Percentiles rank a stretch among this genome's conserved stretches.
Conservation (phyloP, 2,797 vertebrate genomes). For the Malurus leucopterus region DNA sequence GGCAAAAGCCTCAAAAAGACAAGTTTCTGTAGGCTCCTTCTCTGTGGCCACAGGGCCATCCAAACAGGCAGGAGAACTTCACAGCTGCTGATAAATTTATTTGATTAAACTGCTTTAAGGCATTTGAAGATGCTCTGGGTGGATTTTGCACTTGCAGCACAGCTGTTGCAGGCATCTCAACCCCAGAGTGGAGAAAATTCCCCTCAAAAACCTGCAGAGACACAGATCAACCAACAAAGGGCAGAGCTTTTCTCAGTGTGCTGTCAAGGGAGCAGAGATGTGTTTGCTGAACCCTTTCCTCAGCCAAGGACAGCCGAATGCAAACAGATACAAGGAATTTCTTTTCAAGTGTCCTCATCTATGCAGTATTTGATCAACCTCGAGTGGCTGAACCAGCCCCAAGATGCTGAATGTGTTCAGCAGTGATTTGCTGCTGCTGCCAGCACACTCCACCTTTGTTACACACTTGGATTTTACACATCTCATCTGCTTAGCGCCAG, state of each 20-base stretch:
- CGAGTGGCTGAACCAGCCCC: not conserved
- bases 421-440: not conserved
- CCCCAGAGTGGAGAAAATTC: not conserved
- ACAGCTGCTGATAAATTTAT: constrained; percentile 24
- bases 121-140: not conserved
- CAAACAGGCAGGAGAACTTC: constrained; percentile 37
- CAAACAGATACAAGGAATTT: not conserved
- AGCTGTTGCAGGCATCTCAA: not conserved
- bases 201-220: not conserved
- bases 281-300: not conserved
- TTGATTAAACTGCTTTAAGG: constrained; percentile 41
- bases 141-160: not conserved
- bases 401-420: not conserved
- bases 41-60: not conserved
- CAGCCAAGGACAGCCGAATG: not conserved
- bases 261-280: not conserved
- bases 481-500: not conserved
- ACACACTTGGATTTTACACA: not conserved
- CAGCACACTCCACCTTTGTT: not conserved
- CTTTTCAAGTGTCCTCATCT: not conserved
- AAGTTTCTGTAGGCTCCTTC: not conserved
- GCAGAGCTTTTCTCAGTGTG: not conserved
- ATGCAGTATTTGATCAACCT: not conserved
- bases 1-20: not conserved
- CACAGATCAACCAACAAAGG: not conserved